phyloP scores from a whole-genome alignment of 1,140 invertebrate species.

The Eueides isabella region DNA sequence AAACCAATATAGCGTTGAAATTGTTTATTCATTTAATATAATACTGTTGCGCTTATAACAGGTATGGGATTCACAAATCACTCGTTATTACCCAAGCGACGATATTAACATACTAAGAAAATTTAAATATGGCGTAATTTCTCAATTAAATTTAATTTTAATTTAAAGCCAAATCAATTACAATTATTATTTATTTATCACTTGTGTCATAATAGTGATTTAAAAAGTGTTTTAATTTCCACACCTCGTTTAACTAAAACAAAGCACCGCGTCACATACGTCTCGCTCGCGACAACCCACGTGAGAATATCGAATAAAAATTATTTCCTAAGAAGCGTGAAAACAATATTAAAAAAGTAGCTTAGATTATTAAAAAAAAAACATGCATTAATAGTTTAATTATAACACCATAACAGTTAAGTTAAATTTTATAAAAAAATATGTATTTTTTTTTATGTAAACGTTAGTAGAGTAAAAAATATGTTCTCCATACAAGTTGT shows the following conservation, averaged over 20 bases:
- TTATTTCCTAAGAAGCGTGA: background rate
- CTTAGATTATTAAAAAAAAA: constrained; percentile 12
- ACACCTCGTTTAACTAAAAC: background rate
- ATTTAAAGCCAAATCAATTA: background rate
- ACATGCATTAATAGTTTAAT: constrained; percentile 24
- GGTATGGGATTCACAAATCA: background rate
- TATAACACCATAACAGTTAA: constrained; percentile 4
- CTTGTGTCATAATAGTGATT: background rate
- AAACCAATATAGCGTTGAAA: constrained; percentile 35
- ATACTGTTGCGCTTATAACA: constrained; percentile 24
- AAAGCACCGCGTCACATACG: constrained; percentile 8
- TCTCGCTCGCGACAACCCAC: constrained; percentile 1
- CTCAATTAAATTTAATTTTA: too few species aligned
- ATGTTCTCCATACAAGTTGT: constrained; percentile 5
- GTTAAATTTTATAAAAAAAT: constrained; percentile 14
- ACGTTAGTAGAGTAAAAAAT: constrained; percentile 10
- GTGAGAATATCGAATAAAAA: constrained; percentile 3
- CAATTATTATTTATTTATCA: background rate
- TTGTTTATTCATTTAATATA: constrained; percentile 24
- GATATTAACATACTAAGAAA: background rate
- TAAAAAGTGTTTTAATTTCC: background rate
- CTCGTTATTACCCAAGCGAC: background rate
- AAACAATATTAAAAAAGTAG: constrained; percentile 7
- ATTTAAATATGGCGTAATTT: background rate
- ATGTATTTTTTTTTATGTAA: background rate